Percentiles rank a stretch among this genome's conserved stretches.
Conservation (phyloP, 2,113 vertebrate species). For the Tympanuchus pallidicinctus region DNA sequence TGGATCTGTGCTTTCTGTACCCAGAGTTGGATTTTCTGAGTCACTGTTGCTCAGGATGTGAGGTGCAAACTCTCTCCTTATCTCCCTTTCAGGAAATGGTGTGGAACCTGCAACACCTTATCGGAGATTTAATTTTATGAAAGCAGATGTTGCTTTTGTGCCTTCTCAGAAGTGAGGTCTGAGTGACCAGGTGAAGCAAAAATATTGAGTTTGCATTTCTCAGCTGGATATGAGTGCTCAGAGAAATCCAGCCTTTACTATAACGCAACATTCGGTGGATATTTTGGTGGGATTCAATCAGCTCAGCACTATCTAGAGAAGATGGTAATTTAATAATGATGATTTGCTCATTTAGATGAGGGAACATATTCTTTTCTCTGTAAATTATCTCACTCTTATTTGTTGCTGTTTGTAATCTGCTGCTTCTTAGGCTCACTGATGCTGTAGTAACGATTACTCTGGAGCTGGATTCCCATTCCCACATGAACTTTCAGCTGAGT, state of each 20-base stretch:
- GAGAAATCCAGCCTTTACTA: not conserved
- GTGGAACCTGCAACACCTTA: conserved; percentile 23
- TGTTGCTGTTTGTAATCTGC: not conserved
- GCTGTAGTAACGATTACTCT: accelerated
- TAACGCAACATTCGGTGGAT: accelerated
- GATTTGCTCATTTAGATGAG: not conserved
- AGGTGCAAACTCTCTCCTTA: conserved; percentile 2
- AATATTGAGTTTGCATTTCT: not conserved
- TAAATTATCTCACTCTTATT: not conserved
- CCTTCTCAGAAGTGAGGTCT: not conserved
- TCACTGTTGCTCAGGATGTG: not conserved
- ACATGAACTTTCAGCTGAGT: not conserved
- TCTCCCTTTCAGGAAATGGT: conserved; percentile 16
- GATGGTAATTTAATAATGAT: not conserved
- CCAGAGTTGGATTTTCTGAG: not conserved
- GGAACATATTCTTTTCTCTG: not conserved
- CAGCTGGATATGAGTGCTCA: not conserved
- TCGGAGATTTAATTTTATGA: not conserved
- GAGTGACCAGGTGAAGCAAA: not conserved
- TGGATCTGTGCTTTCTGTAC: not conserved
- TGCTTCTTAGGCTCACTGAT: not conserved
- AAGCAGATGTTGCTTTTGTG: not conserved
- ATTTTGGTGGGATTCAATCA: not conserved
- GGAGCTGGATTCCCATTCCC: not conserved
- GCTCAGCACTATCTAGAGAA: not conserved